These are phyloP conservation scores for Eutrigla gurnardus DNA, from an alignment of 2,797 vertebrate genomes.

Conservation along the genomic window DNA sequence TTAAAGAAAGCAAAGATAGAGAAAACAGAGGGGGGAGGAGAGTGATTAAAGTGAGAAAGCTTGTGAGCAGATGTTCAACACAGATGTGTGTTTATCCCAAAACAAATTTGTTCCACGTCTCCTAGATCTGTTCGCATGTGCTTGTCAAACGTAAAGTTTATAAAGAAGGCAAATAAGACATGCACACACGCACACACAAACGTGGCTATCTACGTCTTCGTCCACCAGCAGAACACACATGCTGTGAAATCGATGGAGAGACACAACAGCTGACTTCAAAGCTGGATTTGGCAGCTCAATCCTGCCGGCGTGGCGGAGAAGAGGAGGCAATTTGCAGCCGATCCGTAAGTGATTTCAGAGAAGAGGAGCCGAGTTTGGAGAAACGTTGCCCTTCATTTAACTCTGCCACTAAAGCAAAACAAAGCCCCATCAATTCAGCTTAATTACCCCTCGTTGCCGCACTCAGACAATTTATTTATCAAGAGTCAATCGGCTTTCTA, in stretches of 20 bases:
- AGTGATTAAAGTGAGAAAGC: neutral
- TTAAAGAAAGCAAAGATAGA: constrained; percentile 5
- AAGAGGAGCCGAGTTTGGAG: constrained; percentile 53
- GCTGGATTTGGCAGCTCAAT: constrained; percentile 51
- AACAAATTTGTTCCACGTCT: constrained; percentile 55
- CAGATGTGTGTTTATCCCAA: constrained; percentile 55
- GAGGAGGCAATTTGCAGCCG: constrained; percentile 50
- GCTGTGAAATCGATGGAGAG: constrained; percentile 55
- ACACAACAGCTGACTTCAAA: constrained; percentile 52
- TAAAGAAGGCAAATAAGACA: constrained; percentile 17
- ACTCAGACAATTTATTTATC: constrained; percentile 68
- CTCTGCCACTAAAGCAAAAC: constrained; percentile 69
- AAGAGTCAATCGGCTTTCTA: constrained; percentile 47
- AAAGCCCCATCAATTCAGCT: constrained; percentile 71
- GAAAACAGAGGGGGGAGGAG: neutral
- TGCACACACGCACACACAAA: constrained; percentile 7
- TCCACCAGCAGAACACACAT: constrained; percentile 46
- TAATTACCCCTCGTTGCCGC: constrained; percentile 67
- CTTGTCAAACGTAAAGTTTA: constrained; percentile 25
- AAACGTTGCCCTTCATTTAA: constrained; percentile 72
- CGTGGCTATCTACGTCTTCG: constrained; percentile 25
- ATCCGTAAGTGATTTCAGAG: constrained; percentile 47
- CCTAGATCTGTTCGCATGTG: constrained; percentile 16
- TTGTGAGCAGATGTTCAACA: constrained; percentile 58
- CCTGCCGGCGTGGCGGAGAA: constrained; percentile 26